Base-by-base conservation (phyloP, 2,888 invertebrate genomes). In the Cerceris ruficornis region DNA sequence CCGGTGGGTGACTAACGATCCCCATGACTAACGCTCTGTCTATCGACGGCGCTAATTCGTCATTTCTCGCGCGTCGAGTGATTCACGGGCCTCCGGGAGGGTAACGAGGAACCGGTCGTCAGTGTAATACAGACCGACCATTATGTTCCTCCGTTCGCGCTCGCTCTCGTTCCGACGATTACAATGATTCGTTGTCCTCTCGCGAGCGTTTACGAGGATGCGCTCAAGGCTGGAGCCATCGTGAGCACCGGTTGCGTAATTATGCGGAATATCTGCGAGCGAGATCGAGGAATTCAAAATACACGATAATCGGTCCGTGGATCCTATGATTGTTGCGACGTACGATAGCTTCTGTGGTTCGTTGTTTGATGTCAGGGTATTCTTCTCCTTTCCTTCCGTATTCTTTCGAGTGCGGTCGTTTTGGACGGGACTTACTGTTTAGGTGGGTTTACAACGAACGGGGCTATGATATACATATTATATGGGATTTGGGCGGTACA, bases 101-200 rank as follows among this genome's bases (percentile, higher is more conserved):
- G 78, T 83, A 87, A 88, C 87, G 86, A 85, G 86, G 84, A 86
- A 85, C 84, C 84, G 81, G 76, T 83, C 83, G 86, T 84, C 84
- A 75, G 72, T 76, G 80, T 46, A 61, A 83, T 81, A 88, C 86
- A 86, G 81, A 77, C 83, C 85, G 77, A 80, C 83, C 84, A 88
- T 88, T 88, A 88, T 87, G 84, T 77, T 81, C 73, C 65, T 77
- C 83, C 77, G 60, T 69, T 69, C 65, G 68, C 66, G 41, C 14
- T 54, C 80, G 79, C 68, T 80, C 80, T 73, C 80, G 77, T 81
- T 81, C 69, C 81, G 55, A 70, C 75, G 62, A 70, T 75, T 68
- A 83, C 83, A 83, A 81, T 76, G 74, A 75, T 70, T 77, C 83
- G 83, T 83, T 78, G 81, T 82, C 70, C 75, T 46, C 67, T 50